phyloP scores from a whole-genome alignment of 2,888 invertebrate species.

The Torymus tubicola region DNA sequence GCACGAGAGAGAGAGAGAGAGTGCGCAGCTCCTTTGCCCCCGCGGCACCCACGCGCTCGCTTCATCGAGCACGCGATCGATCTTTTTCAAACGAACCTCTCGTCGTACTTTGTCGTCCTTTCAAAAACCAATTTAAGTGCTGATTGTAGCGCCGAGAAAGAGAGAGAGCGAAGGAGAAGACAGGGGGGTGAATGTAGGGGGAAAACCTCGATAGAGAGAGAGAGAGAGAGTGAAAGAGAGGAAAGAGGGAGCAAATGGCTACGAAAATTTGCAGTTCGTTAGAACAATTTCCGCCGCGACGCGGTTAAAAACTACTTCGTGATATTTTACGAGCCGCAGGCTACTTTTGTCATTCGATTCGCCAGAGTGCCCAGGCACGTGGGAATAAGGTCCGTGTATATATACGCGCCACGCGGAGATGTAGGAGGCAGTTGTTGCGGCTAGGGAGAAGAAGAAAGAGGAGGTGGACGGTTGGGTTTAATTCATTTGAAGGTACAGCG shows the following conservation, averaged over 20 bases:
- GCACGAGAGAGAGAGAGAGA: neutral
- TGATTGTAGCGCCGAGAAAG: constrained; percentile 45
- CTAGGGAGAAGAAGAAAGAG: neutral
- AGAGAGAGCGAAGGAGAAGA: neutral
- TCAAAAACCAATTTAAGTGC: constrained; percentile 57
- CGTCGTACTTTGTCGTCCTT: constrained; percentile 46
- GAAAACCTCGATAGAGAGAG: neutral
- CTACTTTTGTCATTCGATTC: constrained; percentile 10
- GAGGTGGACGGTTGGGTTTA: constrained; percentile 8
- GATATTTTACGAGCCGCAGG: constrained; percentile 23
- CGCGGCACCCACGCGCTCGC: constrained; percentile 14
- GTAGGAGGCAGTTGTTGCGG: too few relatives aligned
- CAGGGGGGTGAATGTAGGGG: too few relatives aligned
- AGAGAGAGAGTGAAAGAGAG: neutral
- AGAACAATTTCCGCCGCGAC: constrained; percentile 12
- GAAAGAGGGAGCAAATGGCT: neutral
- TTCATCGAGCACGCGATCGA: constrained; percentile 47
- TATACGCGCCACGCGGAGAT: too few relatives aligned
- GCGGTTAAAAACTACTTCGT: constrained; percentile 2
- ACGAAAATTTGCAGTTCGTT: constrained; percentile 42
- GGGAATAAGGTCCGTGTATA: too few relatives aligned
- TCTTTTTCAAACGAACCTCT: constrained; percentile 47
- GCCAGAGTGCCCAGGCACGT: neutral
- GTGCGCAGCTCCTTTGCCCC: constrained; percentile 22
- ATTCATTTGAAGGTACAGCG: constrained; percentile 16